Evolutionary conservation across 2,113 vertebrate genomes (phyloP).

Genomic region (Malurus alboscapulatus): DNA sequence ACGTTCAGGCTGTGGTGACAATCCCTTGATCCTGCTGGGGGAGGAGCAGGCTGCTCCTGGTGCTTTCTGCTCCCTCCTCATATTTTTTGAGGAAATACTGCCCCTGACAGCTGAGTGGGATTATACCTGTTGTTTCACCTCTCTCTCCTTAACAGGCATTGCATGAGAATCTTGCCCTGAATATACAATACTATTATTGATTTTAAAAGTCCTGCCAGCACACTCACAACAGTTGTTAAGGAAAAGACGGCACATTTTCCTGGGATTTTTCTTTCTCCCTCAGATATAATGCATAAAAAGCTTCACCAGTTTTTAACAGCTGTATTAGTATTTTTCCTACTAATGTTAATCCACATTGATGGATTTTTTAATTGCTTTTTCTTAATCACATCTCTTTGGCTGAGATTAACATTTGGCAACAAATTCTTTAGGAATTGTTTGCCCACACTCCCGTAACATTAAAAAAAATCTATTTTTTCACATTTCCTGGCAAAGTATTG

Average conservation of each 20-base stretch:
- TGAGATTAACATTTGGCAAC: not conserved
- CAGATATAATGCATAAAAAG: not conserved
- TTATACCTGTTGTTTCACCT: not conserved
- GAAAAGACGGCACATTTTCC: not conserved
- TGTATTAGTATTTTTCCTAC: not conserved
- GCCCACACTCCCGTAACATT: not conserved
- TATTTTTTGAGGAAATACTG: not conserved
- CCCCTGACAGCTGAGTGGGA: too few relatives aligned
- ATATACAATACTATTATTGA: not conserved
- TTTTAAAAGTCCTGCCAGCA: not conserved
- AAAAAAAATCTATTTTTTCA: not conserved
- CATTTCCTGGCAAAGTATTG: not conserved
- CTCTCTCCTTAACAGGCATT: not conserved
- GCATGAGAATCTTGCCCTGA: not conserved
- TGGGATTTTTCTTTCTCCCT: not conserved
- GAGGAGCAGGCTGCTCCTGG: not conserved
- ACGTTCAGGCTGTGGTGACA: not conserved
- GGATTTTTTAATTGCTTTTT: not conserved
- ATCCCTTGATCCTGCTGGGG: not conserved
- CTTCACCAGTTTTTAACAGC: not conserved
- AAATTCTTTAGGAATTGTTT: not conserved
- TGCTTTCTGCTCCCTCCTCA: not conserved
- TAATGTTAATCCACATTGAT: not conserved
- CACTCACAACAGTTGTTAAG: rapidly evolving
- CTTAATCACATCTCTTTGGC: not conserved